Conservation (phyloP, 2,797 vertebrate species). For the Urophycis tenuis region DNA sequence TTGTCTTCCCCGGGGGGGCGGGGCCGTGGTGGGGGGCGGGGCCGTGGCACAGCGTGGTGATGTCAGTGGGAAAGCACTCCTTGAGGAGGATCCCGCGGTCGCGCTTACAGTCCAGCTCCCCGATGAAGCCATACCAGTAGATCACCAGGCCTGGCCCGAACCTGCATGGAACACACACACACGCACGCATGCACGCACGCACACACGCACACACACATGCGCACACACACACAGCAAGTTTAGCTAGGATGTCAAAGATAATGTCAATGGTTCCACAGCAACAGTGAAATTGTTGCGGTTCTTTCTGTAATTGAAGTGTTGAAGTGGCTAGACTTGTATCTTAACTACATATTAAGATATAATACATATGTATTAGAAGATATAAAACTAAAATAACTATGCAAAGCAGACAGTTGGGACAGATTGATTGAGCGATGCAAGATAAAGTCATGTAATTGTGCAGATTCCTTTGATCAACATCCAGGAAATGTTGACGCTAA, state of each 20-base stretch:
- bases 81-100: constrained; percentile 93
- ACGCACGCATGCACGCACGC: background rate
- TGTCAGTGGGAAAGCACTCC: constrained; percentile 89
- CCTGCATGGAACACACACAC: constrained; percentile 57
- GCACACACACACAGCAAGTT: background rate
- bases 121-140: constrained; percentile 97
- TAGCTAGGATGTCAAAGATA: background rate
- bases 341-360: constrained; percentile 1
- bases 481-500: constrained; percentile 57
- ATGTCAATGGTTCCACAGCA: background rate
- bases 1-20: constrained; percentile 12
- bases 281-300: background rate
- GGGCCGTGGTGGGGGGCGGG: constrained; percentile 37
- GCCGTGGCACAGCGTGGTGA: constrained; percentile 80
- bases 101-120: constrained; percentile 91
- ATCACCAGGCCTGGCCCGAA: constrained; percentile 97
- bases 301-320: background rate
- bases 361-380: constrained; percentile 13
- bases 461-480: constrained; percentile 60
- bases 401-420: background rate
- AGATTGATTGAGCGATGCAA: constrained; percentile 36
- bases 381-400: constrained; percentile 28
- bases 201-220: background rate
- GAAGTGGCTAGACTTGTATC: background rate
- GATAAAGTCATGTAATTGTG: constrained; percentile 32